Conservation (phyloP, 2,888 invertebrate species). For the Glyphotaelius pellucidus region DNA sequence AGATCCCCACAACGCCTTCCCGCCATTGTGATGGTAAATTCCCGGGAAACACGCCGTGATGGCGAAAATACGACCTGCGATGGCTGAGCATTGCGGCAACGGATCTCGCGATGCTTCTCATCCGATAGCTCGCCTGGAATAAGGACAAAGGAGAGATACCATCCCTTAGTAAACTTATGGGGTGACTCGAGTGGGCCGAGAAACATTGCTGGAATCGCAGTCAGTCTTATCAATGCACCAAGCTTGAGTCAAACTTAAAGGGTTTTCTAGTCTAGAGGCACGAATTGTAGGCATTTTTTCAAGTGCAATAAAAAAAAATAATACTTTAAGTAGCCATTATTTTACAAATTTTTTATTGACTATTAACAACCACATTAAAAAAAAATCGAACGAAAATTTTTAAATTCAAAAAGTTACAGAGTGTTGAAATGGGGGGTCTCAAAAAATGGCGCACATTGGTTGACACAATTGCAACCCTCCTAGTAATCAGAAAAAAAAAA, state of each 20-base stretch:
- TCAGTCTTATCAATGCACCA: background rate
- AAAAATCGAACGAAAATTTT: too few relatives aligned
- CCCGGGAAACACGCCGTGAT: background rate
- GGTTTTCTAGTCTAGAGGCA: too few relatives aligned
- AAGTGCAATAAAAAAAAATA: too few relatives aligned
- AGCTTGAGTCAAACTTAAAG: background rate
- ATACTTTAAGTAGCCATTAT: too few relatives aligned
- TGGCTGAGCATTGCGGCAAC: background rate
- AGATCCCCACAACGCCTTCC: background rate
- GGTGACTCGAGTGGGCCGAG: background rate
- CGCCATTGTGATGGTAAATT: conserved; percentile 25
- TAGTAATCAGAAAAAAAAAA: too few relatives aligned
- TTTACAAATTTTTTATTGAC: too few relatives aligned
- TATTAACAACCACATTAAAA: too few relatives aligned
- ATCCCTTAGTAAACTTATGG: background rate
- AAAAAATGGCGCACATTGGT: too few relatives aligned
- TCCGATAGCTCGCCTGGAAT: conserved; percentile 5
- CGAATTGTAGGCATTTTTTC: too few relatives aligned
- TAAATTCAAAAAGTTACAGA: too few relatives aligned
- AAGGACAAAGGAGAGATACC: conserved; percentile 5
- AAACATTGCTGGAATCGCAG: background rate
- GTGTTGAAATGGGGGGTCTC: too few relatives aligned
- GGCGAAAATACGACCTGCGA: conserved; percentile 10
- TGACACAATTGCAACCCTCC: too few relatives aligned
- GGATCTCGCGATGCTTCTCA: background rate